phyloP scores from a whole-genome alignment of 1,140 invertebrate genomes.

The Drosophila dunni region DNA sequence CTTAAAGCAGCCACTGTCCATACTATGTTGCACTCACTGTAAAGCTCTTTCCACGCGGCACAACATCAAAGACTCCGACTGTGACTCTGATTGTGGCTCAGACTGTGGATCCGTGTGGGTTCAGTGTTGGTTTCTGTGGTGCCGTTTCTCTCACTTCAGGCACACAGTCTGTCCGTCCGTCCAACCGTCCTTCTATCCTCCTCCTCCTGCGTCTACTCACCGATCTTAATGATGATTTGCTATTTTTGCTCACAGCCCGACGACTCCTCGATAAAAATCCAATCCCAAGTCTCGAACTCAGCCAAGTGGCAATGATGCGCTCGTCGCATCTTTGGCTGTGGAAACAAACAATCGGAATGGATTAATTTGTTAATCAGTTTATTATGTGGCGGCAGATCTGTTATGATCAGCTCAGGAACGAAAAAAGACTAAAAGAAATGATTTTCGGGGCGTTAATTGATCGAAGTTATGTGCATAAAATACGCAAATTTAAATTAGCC shows the following conservation, averaged over 20 bases:
- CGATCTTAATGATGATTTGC: constrained; percentile 78
- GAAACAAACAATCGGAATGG: constrained; percentile 69
- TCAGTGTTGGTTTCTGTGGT: constrained; percentile 28
- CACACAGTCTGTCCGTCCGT: background rate
- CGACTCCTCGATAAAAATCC: constrained; percentile 2
- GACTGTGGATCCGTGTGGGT: constrained; percentile 15
- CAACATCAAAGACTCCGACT: constrained; percentile 37
- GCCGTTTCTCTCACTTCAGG: constrained; percentile 51
- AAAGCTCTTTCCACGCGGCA: constrained; percentile 22
- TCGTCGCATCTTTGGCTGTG: constrained; percentile 23
- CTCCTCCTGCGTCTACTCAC: constrained; percentile 20
- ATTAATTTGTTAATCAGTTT: constrained; percentile 82
- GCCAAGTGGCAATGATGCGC: constrained; percentile 51
- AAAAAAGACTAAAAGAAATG: background rate
- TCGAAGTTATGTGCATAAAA: constrained; percentile 1
- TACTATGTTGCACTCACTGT: constrained; percentile 35
- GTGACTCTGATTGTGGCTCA: constrained; percentile 4
- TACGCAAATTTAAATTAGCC: background rate
- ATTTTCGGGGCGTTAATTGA: constrained; percentile 3
- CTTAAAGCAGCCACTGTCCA: constrained; percentile 48
- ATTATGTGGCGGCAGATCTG: constrained; percentile 54
- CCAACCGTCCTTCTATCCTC: background rate
- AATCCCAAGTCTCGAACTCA: constrained; percentile 11
- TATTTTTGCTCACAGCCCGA: constrained; percentile 51
- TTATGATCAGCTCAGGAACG: constrained; percentile 26